Conservation (phyloP, 2,888 invertebrate species). For the Pimpla rufipes region DNA sequence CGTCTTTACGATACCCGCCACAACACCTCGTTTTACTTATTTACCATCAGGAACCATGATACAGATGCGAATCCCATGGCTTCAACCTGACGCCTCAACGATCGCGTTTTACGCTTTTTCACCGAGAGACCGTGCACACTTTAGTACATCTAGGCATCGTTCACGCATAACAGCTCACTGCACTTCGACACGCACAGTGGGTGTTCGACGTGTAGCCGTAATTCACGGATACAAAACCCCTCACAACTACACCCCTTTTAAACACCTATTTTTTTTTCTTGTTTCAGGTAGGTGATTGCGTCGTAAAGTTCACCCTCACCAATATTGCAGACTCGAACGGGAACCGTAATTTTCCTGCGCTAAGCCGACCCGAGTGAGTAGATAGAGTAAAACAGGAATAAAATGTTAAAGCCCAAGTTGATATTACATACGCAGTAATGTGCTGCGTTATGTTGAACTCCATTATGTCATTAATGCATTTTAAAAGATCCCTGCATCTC, state of each 20-base stretch:
- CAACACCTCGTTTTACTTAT: slow-evolving; percentile 43
- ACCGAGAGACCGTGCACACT: slow-evolving; percentile 35
- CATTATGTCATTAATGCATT: no score
- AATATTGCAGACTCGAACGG: slow-evolving; percentile 22
- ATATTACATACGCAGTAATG: no score
- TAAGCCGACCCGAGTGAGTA: slow-evolving; percentile 25
- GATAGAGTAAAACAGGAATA: slow-evolving; percentile 13
- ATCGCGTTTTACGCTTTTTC: slow-evolving; percentile 22
- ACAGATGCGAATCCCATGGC: neutral
- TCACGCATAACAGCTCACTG: slow-evolving; percentile 39
- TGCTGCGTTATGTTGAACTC: no score
- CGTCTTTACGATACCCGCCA: neutral
- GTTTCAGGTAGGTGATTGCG: slow-evolving; percentile 77
- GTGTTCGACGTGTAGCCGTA: slow-evolving; percentile 4
- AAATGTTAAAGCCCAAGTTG: neutral
- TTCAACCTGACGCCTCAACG: slow-evolving; percentile 14
- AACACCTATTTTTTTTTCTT: slow-evolving; percentile 43
- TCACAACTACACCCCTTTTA: slow-evolving; percentile 29
- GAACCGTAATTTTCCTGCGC: neutral
- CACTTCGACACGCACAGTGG: slow-evolving; percentile 20
- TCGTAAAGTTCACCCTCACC: slow-evolving; percentile 71
- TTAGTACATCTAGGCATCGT: slow-evolving; percentile 54
- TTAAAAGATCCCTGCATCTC: no score
- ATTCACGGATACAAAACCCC: slow-evolving; percentile 14
- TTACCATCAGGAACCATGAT: slow-evolving; percentile 30